Base-by-base conservation (phyloP, 2,888 invertebrate genomes). In the Polydrusus cervinus region DNA sequence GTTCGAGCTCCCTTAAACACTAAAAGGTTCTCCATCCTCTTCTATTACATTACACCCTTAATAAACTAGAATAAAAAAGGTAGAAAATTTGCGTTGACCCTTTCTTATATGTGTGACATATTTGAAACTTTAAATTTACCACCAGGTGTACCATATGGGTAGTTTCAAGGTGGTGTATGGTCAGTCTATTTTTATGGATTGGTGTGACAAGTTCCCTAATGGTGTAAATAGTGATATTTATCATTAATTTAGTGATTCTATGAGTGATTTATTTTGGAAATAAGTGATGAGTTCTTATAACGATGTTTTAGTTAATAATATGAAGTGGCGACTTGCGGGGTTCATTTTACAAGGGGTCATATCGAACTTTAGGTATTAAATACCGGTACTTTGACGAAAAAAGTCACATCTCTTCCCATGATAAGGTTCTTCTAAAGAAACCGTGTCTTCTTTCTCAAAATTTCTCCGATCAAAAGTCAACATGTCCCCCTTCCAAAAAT, bases 21-120 rank as follows among this genome's bases (percentile, higher is more conserved):
- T 7, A n/a, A n/a, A 20, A 25, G 14, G 30, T n/a, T 62, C 20
- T 25, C 38, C 71, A 25, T 71, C 57, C 66, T 66, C 16, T 45
- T 71, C n/a, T 43, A 53, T 53, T 43, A 47, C 20, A 14, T 30
- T 62, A 53, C 62, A 38, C 60, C 30, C 14, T 5, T 16, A 38
- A 13, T 30, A 67, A 25, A 40, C 20, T 25, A 14, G 43, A 74
- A 49, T 49, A 64, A 68, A 72, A 72, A 76, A 64, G 64, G 64
- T 68, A 67, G 34, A 71, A 68, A 65, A 70, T 72, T 55, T 61
- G 69, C 55, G 67, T 78, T 78, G 78, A 78, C 78, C 78, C 78
- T 78, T 78, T 78, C 78, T 78, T 78, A 62, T 62, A 78, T 43
- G 78, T 78, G 78, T 74, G 74, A 78, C 76, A 78, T 62, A 76